These are phyloP conservation scores for Myotis myotis DNA, from an alignment of 2,797 vertebrate genomes.

Conservation along the genomic window DNA sequence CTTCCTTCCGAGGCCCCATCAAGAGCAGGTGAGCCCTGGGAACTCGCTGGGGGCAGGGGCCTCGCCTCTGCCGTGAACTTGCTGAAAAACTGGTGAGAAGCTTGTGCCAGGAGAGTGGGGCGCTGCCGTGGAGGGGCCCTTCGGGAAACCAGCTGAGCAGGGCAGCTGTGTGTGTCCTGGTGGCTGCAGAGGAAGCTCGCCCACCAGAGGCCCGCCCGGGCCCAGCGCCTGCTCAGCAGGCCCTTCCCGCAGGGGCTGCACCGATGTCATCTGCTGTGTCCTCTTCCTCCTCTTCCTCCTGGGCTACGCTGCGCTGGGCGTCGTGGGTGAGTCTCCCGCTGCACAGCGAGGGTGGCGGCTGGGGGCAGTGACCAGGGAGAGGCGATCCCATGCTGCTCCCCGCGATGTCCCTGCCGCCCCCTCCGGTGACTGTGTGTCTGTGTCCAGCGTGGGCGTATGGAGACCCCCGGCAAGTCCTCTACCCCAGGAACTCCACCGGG, in stretches of 20 bases:
- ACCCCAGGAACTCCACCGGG: conserved; percentile 91
- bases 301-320: conserved; percentile 90
- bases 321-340: conserved; percentile 86
- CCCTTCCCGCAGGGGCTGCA: conserved; percentile 87
- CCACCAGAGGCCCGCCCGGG: too few species aligned
- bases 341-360: background rate
- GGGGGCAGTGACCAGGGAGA: background rate
- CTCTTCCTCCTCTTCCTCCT: conserved; percentile 89
- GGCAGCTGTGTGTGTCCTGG: too few species aligned
- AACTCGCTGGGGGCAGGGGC: background rate
- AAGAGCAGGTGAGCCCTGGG: conserved; percentile 85
- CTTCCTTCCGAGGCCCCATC: conserved; percentile 89
- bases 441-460: conserved; percentile 91
- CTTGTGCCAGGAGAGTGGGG: background rate
- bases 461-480: conserved; percentile 91
- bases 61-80: background rate
- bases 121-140: background rate
- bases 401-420: background rate
- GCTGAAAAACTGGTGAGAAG: conserved; percentile 8
- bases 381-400: background rate
- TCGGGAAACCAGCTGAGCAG: background rate
- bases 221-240: too few species aligned
- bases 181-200: background rate
- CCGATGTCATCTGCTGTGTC: conserved; percentile 91
- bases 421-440: background rate